Evolutionary conservation across 2,113 vertebrate genomes (phyloP), one percentile per base, ranked within the genome.

Genomic region (Dasypus novemcinctus): DNA sequence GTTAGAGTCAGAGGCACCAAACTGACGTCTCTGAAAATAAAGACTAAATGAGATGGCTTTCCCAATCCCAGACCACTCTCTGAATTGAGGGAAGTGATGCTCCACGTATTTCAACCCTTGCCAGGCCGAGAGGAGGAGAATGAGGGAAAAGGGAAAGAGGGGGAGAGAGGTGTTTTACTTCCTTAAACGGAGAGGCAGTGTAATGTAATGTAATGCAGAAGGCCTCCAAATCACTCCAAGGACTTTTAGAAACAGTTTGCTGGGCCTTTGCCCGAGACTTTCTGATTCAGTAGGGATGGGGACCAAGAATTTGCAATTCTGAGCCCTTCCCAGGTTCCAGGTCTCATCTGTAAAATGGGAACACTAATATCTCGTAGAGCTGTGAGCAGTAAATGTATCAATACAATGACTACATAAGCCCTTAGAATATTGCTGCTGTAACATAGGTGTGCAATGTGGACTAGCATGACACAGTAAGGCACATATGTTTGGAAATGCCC

Each of bases 141-240:
- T 9, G 5, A 9, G 43, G 43, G 43, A 46, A 9, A 46, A 9
- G 5, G 43, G 43, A 9, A 46, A 9, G 9, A 46, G 46, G 46
- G 78, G 68, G 33, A 23, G n/a, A 41, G 59, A 18, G 0, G 20
- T 71, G 15, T 84, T 84, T 93, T 59, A 31, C 68, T 38, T n/a
- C 36, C 25, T 83, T 81, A 25, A 43, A 0, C 29, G 7, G 43
- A 23, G n/a, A 41, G 11, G 33, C 5, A 5, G 76, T 71, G 0
- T 6, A 11, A 12, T 33, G 0, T 6, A 11, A 12, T 33, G 1
- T 72, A 23, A 46, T 8, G 15, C 43, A 7, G 0, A 4, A 59
- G 2, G 66, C 9, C 64, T 78, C 87, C 33, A 0, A 17, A 17
- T 49, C 20, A 23, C 61, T 64, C 38, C 20, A 14, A 46, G 21